Evolutionary conservation across 2,113 vertebrate genomes (phyloP).

Genomic region (Sinocyclocheilus anophthalmus): DNA sequence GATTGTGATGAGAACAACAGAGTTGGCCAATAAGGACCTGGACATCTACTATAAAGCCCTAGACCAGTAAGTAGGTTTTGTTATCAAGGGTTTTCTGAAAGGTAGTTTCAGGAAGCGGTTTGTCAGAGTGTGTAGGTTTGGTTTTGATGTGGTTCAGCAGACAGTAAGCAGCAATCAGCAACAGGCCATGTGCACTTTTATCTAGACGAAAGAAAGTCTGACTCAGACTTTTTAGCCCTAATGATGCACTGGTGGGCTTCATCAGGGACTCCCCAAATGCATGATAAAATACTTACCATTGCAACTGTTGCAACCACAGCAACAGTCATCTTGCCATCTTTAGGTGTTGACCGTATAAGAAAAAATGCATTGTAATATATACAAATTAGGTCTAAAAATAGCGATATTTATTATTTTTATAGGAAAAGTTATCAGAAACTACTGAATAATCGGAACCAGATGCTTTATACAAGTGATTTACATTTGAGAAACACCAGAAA

Average conservation of each 20-base stretch:
- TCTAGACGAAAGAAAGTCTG: not conserved
- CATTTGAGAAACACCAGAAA: too few species aligned
- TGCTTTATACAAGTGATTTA: too few species aligned
- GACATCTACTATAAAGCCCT: too few species aligned
- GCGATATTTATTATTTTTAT: too few species aligned
- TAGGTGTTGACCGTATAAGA: not conserved
- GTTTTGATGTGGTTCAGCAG: conserved; percentile 33
- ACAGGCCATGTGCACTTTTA: not conserved
- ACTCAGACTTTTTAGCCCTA: not conserved
- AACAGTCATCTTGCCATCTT: not conserved
- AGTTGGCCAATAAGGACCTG: too few species aligned
- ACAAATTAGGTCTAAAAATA: not conserved
- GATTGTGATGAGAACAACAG: too few species aligned
- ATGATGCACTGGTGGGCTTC: not conserved
- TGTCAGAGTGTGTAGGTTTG: not conserved
- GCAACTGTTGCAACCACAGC: not conserved
- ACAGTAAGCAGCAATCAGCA: not conserved
- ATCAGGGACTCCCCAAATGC: not conserved
- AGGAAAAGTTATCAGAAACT: too few species aligned
- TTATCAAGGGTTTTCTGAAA: too few species aligned
- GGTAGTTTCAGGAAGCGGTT: too few species aligned
- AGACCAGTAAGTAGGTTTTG: too few species aligned
- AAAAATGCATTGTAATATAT: not conserved
- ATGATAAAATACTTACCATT: not conserved
- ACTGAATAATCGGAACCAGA: too few species aligned